Percentiles rank a stretch among this genome's conserved stretches.
phyloP scores from a whole-genome alignment of 2,888 invertebrate species.

The Lobophora halterata region DNA sequence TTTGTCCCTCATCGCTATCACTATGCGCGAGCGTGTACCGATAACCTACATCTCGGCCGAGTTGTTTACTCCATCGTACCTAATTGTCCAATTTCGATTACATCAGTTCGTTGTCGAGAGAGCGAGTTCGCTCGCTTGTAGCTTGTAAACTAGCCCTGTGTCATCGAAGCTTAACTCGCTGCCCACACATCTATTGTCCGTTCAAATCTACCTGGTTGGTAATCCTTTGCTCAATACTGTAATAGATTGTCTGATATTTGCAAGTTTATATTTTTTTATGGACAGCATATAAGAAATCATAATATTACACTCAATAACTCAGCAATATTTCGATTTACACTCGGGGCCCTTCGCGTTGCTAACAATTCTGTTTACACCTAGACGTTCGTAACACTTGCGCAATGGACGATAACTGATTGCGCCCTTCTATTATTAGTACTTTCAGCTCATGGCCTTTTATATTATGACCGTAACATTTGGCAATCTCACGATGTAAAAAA shows the following conservation, averaged over 20 bases:
- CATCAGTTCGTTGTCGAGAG: constrained; percentile 45
- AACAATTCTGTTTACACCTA: constrained; percentile 55
- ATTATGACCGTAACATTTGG: constrained; percentile 40
- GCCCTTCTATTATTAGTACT: constrained; percentile 50
- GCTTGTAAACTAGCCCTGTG: too few relatives aligned
- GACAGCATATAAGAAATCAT: constrained; percentile 29
- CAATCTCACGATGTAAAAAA: constrained; percentile 28
- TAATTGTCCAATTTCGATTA: constrained; percentile 62
- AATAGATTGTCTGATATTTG: constrained; percentile 40
- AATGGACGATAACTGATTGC: constrained; percentile 50
- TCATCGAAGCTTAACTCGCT: too few relatives aligned
- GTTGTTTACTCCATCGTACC: constrained; percentile 55
- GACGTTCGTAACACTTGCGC: constrained; percentile 42
- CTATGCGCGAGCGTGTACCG: constrained; percentile 38
- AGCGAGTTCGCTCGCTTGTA: too few relatives aligned
- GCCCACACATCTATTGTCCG: constrained; percentile 33
- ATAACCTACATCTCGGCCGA: constrained; percentile 62
- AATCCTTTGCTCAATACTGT: too few relatives aligned
- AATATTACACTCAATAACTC: constrained; percentile 25
- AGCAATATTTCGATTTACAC: constrained; percentile 37
- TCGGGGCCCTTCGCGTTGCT: constrained; percentile 45
- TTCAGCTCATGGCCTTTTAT: constrained; percentile 41
- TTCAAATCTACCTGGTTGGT: too few relatives aligned
- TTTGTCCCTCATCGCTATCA: constrained; percentile 43
- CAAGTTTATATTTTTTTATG: constrained; percentile 42